Evolutionary conservation across 2,888 invertebrate genomes (phyloP).

Genomic region (Pseudanteris insignis): DNA sequence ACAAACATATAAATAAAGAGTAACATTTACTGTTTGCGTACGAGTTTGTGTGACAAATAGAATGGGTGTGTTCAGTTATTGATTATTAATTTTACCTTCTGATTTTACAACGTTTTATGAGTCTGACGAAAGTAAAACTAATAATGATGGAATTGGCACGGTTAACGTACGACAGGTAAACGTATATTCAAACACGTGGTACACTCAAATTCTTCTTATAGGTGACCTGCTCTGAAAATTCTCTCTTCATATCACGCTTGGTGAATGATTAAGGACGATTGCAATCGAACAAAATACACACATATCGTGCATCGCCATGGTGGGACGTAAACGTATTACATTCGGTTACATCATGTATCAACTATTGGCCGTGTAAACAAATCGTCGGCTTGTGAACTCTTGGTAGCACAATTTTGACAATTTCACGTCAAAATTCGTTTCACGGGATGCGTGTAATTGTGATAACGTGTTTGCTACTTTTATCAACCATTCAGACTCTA

Average conservation of each 20-base stretch:
- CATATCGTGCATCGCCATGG: conserved; percentile 44
- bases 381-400: too few relatives aligned
- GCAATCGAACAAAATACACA: conserved; percentile 33
- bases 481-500: too few relatives aligned
- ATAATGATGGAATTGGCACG: too few relatives aligned
- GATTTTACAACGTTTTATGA: too few relatives aligned
- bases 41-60: too few relatives aligned
- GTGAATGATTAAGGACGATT: conserved; percentile 28
- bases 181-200: neutral
- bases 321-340: conserved; percentile 10
- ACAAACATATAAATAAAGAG: too few relatives aligned
- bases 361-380: conserved; percentile 25
- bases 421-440: conserved; percentile 37
- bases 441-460: conserved; percentile 24
- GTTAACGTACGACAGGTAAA: too few relatives aligned
- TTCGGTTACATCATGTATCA: conserved; percentile 42
- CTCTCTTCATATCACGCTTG: conserved; percentile 48
- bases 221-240: conserved; percentile 56
- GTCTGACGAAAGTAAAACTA: too few relatives aligned
- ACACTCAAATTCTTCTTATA: conserved; percentile 29
- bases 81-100: too few relatives aligned
- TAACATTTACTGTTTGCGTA: too few relatives aligned
- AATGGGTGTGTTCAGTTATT: too few relatives aligned
- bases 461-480: conserved; percentile 14
- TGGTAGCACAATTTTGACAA: too few relatives aligned